These are phyloP conservation scores for Dipodomys stephensi DNA, from an alignment of 2,113 vertebrate genomes.

Conservation along the genomic window DNA sequence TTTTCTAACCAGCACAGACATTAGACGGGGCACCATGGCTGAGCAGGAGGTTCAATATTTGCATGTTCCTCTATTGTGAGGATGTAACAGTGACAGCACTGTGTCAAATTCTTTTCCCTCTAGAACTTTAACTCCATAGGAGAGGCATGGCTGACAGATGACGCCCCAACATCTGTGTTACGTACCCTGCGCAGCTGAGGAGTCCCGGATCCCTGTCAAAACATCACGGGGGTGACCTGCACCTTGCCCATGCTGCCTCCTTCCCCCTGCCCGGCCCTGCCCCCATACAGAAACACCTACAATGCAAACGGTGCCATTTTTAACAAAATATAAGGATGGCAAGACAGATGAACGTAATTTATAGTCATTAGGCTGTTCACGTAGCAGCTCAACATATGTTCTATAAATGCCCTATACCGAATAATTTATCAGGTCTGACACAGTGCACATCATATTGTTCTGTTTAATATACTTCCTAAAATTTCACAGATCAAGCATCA, in stretches of 20 bases:
- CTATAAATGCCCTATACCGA: constrained; percentile 88
- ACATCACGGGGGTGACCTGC: constrained; percentile 86
- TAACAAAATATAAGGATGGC: constrained; percentile 85
- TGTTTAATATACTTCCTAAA: constrained; percentile 90
- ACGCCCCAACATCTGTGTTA: constrained; percentile 99
- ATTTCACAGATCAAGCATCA: constrained; percentile 87
- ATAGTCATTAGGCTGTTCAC: constrained; percentile 88
- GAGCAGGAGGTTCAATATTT: constrained; percentile 95
- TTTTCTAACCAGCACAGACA: constrained; percentile 94
- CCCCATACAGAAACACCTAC: constrained; percentile 51
- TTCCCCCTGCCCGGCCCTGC: constrained; percentile 41
- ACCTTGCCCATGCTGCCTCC: constrained; percentile 81
- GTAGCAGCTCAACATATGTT: constrained; percentile 87
- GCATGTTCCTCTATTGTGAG: constrained; percentile 98
- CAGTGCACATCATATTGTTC: constrained; percentile 88
- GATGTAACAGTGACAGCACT: constrained; percentile 99
- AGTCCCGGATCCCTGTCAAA: constrained; percentile 92
- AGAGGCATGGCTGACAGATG: constrained; percentile 99
- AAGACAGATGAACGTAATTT: constrained; percentile 88
- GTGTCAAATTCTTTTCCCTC: constrained; percentile 99
- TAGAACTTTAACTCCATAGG: constrained; percentile 96
- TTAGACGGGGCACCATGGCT: constrained; percentile 94
- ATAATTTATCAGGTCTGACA: constrained; percentile 90
- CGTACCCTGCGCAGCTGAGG: constrained; percentile 97
- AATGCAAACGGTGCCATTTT: constrained; percentile 76